Base-by-base conservation (phyloP, 2,113 vertebrate species). In the Rattus norvegicus region DNA sequence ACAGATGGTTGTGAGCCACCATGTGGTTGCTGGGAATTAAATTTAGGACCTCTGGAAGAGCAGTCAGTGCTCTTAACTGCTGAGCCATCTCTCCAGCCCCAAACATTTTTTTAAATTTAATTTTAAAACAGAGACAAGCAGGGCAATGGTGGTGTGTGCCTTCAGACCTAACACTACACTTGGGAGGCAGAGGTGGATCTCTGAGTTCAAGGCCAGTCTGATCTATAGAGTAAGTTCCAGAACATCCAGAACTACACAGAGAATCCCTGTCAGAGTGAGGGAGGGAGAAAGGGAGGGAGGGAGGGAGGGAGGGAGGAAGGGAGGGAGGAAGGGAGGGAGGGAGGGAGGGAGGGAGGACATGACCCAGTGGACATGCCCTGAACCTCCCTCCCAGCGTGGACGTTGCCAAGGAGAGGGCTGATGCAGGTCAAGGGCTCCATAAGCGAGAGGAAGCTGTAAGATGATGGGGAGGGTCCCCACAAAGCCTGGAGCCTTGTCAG, bases 381-480 rank as follows among this genome's bases (percentile, higher is more conserved):
- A 11, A 56, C 13, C 86, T 92, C 88, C 73, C 84, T 92, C 77
- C 67, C 30, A 54, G 12, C 52, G 1, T 36, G 43, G 81, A 52
- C 70, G 30, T 88, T 72, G 84, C 61, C 86, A 92, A 95, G 54
- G n/a, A 67, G 33, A 92, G 20, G 88, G 88, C 80, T 97, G 92
- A 88, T 67, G 76, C 52, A 73, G 65, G 36, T 88, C 65, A 95
- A 63, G 52, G 56, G 39, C 65, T 97, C 80, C 92, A n/a, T 22
- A 70, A 52, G 52, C 26, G 56, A 90, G 91, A 98, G 97, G 97
- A 97, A 98, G 96, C 95, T 76, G 94, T 89, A 95, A 92, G 95
- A 91, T 54, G 93, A 36, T 36, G 52, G 91, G 91, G 91, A 94
- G 91, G 93, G 88, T 95, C 92, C 90, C 96, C 92, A 80, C 94